Percentiles rank a stretch among this genome's conserved stretches.
Evolutionary conservation across 2,113 vertebrate genomes (phyloP).

Genomic region (Atlantisia rogersi): DNA sequence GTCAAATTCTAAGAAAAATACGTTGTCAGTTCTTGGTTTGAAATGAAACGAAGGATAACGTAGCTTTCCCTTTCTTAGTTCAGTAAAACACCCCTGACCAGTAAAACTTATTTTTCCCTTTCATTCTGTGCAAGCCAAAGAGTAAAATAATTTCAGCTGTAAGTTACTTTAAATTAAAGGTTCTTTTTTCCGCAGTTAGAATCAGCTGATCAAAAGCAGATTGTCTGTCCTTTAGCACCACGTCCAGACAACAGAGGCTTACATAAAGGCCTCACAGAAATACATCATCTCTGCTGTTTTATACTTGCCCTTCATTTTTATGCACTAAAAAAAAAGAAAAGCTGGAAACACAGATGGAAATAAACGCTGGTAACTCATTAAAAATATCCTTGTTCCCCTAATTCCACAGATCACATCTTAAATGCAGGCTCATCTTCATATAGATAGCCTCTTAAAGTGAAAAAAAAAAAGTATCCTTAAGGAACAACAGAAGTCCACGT

Average conservation of each 20-base stretch:
- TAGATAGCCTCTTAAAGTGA: neutral
- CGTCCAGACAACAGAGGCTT: conserved; percentile 40
- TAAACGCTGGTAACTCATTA: neutral
- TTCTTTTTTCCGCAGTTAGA: conserved; percentile 39
- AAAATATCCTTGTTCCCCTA: conserved; percentile 34
- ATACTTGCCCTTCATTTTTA: conserved; percentile 59
- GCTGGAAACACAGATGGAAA: neutral
- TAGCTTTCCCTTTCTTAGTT: conserved; percentile 60
- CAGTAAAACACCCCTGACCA: conserved; percentile 41
- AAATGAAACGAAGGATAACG: neutral
- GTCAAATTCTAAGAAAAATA: conserved; percentile 54
- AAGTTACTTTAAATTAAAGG: conserved; percentile 55
- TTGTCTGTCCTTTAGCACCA: conserved; percentile 62
- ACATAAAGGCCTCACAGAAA: conserved; percentile 56
- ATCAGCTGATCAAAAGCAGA: conserved; percentile 68
- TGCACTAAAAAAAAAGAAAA: conserved; percentile 6
- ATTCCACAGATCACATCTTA: conserved; percentile 28
- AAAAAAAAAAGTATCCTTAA: neutral
- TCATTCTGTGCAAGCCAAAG: conserved; percentile 62
- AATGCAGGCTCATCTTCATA: conserved; percentile 5
- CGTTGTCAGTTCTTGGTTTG: conserved; percentile 9
- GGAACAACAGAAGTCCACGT: neutral
- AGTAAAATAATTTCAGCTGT: conserved; percentile 54
- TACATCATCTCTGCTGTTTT: conserved; percentile 18
- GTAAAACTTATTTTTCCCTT: conserved; percentile 61